A percentile compares a stretch with the other conserved stretches of the same genome.
Evolutionary conservation across 2,797 vertebrate species (phyloP).

Genomic region (Cryptoprocta ferox): DNA sequence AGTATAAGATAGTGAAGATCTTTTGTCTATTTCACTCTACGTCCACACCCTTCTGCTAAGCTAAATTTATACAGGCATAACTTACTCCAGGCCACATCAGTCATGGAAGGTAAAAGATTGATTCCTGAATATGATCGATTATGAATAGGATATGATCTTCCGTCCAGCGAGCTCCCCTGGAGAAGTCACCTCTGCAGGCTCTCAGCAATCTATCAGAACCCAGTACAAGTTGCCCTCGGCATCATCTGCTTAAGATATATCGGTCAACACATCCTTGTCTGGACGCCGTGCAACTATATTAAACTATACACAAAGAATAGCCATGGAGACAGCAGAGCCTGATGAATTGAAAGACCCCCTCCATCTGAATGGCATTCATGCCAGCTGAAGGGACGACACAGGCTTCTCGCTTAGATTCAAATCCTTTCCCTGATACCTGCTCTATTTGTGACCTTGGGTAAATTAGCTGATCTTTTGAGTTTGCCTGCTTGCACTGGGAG

Average conservation of each 20-base stretch:
- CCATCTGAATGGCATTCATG: not conserved
- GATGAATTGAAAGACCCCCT: not conserved
- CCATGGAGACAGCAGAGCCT: rapidly evolving
- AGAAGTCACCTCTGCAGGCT: not conserved
- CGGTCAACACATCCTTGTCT: rapidly evolving
- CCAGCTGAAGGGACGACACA: rapidly evolving
- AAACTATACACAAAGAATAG: not conserved
- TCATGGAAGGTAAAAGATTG: not conserved
- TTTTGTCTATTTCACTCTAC: not conserved
- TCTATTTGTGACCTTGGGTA: not conserved
- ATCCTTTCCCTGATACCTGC: not conserved
- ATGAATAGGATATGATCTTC: not conserved
- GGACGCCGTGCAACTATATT: rapidly evolving
- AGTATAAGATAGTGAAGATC: no score
- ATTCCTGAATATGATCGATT: not conserved
- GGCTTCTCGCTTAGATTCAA: not conserved
- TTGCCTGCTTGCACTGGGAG: not conserved
- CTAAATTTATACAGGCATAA: not conserved
- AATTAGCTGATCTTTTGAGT: not conserved
- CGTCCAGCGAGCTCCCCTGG: not conserved
- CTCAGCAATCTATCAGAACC: not conserved
- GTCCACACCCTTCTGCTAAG: not conserved
- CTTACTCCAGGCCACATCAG: rapidly evolving
- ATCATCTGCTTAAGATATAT: no score
- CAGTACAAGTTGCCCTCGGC: rapidly evolving